phyloP scores from a whole-genome alignment of 1,140 invertebrate genomes.

The Drosophila novamexicana region DNA sequence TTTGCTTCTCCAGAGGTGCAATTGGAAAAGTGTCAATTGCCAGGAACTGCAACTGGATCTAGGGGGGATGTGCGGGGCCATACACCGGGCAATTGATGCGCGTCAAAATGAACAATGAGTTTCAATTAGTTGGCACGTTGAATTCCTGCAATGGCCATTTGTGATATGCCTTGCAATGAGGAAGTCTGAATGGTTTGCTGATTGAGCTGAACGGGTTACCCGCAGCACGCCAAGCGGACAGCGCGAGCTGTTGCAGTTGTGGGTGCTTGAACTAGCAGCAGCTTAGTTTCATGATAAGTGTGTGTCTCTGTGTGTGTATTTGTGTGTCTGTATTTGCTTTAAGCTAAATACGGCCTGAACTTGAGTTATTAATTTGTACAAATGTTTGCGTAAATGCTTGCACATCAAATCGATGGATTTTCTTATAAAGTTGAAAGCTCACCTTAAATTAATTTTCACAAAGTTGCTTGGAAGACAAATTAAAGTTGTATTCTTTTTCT shows the following conservation, averaged over 20 bases:
- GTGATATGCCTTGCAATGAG: constrained; percentile 54
- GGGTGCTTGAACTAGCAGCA: constrained; percentile 48
- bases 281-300: constrained; percentile 1
- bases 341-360: constrained; percentile 22
- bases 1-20: constrained; percentile 52
- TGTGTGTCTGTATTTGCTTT: not conserved
- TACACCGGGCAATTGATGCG: constrained; percentile 62
- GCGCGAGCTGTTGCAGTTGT: not conserved
- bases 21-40: constrained; percentile 81
- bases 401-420: not conserved
- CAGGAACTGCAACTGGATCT: constrained; percentile 29
- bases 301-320: not conserved
- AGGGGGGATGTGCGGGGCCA: not conserved
- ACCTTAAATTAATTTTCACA: no score
- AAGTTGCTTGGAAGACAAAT: no score
- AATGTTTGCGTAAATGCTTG: constrained; percentile 7
- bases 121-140: constrained; percentile 71
- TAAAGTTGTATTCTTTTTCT: no score
- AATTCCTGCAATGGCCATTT: constrained; percentile 50
- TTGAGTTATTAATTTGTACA: constrained; percentile 22
- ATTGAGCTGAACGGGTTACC: constrained; percentile 59
- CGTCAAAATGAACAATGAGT: constrained; percentile 81
- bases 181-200: constrained; percentile 72
- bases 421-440: no score
- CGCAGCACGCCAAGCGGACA: not conserved